These are phyloP conservation scores for Rhineura floridana DNA, from an alignment of 2,113 vertebrate genomes.

Conservation along the genomic window DNA sequence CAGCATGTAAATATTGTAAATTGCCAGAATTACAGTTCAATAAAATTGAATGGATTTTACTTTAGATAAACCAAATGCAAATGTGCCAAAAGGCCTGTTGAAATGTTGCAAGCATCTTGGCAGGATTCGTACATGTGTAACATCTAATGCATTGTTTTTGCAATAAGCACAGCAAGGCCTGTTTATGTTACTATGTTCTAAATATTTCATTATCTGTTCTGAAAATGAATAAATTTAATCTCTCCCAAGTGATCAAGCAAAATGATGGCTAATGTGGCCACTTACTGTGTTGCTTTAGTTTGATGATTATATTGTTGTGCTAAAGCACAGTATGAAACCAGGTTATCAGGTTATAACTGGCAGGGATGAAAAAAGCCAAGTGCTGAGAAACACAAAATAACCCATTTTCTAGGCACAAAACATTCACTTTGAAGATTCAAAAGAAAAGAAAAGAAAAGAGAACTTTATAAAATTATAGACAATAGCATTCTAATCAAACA, in stretches of 20 bases:
- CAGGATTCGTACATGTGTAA: conserved; percentile 33
- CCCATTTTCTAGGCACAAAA: conserved; percentile 56
- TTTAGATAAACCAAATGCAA: conserved; percentile 82
- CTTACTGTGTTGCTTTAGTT: conserved; percentile 81
- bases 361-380: conserved; percentile 69
- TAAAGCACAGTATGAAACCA: conserved; percentile 79
- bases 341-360: conserved; percentile 80
- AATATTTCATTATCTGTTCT: conserved; percentile 82
- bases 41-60: conserved; percentile 84
- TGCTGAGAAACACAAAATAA: conserved; percentile 70
- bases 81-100: conserved; percentile 61
- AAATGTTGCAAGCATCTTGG: conserved; percentile 70
- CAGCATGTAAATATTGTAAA: conserved; percentile 87
- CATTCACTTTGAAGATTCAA: conserved; percentile 63
- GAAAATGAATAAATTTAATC: conserved; percentile 83
- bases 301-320: conserved; percentile 80
- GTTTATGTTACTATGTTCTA: conserved; percentile 74
- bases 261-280: conserved; percentile 80
- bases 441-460: conserved; percentile 14
- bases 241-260: conserved; percentile 81
- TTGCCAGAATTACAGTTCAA: conserved; percentile 87
- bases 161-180: conserved; percentile 53
- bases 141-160: conserved; percentile 42
- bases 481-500: conserved; percentile 65
- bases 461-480: conserved; percentile 58